These are phyloP conservation scores for Quadroppia sp. DNA, from an alignment of 2,888 invertebrate genomes.

Conservation along the genomic window DNA sequence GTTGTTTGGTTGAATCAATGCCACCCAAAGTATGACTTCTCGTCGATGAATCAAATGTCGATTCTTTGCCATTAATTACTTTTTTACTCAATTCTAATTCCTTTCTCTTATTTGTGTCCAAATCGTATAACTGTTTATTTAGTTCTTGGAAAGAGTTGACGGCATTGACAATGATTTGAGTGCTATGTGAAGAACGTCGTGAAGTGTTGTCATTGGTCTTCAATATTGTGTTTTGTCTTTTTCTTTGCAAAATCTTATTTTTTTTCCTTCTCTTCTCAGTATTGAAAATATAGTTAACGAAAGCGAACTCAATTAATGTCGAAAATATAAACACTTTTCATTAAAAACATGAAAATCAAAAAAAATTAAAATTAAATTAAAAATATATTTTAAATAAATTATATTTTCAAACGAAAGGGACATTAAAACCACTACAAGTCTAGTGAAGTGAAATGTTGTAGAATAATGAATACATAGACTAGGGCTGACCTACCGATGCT, in stretches of 20 bases:
- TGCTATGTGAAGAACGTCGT: neutral
- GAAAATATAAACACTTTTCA: slow-evolving; percentile 46
- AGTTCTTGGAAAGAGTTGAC: neutral
- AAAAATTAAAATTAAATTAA: neutral
- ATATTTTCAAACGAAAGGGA: neutral
- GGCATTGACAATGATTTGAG: neutral
- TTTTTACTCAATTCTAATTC: neutral
- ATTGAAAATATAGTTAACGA: slow-evolving; percentile 48
- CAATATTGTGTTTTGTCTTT: neutral
- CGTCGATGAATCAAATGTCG: neutral
- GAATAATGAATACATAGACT: slow-evolving; percentile 6
- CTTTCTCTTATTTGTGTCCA: neutral
- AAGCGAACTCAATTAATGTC: slow-evolving; percentile 47
- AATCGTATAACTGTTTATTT: neutral
- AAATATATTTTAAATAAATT: neutral
- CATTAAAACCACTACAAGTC: neutral
- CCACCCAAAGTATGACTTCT: neutral
- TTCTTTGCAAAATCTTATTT: slow-evolving; percentile 8
- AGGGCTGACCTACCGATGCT: slow-evolving; percentile 45
- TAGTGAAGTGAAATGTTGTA: too few relatives aligned
- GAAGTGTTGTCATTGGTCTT: neutral
- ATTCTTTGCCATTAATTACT: neutral
- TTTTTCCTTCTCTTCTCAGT: slow-evolving; percentile 46
- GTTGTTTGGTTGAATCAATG: neutral
- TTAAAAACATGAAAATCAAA: neutral